Conservation (phyloP, 2,888 invertebrate genomes). For the Phyto melanocephala region DNA sequence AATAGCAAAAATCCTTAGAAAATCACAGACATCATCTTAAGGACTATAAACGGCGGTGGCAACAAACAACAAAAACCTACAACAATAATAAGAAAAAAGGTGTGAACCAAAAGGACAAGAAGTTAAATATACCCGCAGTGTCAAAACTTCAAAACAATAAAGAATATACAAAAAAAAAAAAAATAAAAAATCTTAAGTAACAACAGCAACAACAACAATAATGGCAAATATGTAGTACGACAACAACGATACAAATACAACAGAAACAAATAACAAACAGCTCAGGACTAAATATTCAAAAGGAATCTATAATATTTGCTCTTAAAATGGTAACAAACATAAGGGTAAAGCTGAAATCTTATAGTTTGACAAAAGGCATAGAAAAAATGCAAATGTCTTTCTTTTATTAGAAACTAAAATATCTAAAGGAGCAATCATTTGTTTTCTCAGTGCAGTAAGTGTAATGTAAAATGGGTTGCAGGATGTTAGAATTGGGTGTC, state of each 20-base stretch:
- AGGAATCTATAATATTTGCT: slow-evolving; percentile 1
- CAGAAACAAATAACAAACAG: slow-evolving; percentile 19
- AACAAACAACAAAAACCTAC: background rate
- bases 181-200: background rate
- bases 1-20: background rate
- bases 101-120: slow-evolving; percentile 66
- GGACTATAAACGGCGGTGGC: background rate
- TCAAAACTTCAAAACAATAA: slow-evolving; percentile 56
- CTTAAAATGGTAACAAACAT: background rate
- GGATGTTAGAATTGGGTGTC: background rate
- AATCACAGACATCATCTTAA: slow-evolving; percentile 23
- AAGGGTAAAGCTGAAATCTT: slow-evolving; percentile 37
- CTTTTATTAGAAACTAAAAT: slow-evolving; percentile 11
- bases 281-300: slow-evolving; percentile 26
- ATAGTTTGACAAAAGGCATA: background rate
- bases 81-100: slow-evolving; percentile 56
- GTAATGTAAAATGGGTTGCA: background rate
- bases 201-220: background rate
- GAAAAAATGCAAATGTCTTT: slow-evolving; percentile 55
- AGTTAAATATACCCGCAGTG: slow-evolving; percentile 68
- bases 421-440: slow-evolving; percentile 29
- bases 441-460: background rate
- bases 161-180: slow-evolving; percentile 24
- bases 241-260: background rate
- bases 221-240: no score